phyloP scores from a whole-genome alignment of 2,113 vertebrate genomes.

The Indicator indicator region DNA sequence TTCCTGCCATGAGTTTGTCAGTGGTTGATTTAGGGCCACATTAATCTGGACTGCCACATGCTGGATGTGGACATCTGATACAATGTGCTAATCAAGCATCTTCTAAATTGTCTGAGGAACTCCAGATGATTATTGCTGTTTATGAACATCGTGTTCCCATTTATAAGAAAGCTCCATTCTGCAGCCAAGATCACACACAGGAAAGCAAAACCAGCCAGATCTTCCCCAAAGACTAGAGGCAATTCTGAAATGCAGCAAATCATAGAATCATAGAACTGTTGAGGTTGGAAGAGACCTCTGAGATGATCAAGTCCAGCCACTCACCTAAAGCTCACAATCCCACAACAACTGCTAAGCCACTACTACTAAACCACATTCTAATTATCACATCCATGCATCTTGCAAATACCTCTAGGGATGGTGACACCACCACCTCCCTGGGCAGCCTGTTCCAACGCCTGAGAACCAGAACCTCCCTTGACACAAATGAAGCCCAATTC shows the following conservation, averaged over 20 bases:
- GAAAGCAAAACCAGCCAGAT: not conserved
- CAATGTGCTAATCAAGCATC: not conserved
- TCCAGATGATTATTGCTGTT: not conserved
- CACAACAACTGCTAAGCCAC: too few species aligned
- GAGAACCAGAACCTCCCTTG: too few species aligned
- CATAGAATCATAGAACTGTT: too few species aligned
- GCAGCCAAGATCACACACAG: rapidly evolving
- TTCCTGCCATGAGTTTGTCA: not conserved
- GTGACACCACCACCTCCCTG: too few species aligned
- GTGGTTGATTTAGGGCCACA: not conserved
- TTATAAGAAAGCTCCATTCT: not conserved
- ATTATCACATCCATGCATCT: too few species aligned
- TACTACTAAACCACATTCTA: too few species aligned
- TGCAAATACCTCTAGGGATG: too few species aligned
- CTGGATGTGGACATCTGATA: not conserved
- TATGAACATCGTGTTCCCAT: not conserved
- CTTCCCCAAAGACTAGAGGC: not conserved
- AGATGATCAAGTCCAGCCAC: too few species aligned
- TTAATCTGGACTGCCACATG: not conserved
- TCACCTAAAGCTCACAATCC: too few species aligned
- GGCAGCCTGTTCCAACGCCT: too few species aligned
- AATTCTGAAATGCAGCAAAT: not conserved
- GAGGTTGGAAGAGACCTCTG: too few species aligned
- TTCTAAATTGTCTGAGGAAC: not conserved
- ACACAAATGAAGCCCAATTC: too few species aligned